Evolutionary conservation across 1,140 invertebrate genomes (phyloP).

Genomic region (Drosophila suzukii): DNA sequence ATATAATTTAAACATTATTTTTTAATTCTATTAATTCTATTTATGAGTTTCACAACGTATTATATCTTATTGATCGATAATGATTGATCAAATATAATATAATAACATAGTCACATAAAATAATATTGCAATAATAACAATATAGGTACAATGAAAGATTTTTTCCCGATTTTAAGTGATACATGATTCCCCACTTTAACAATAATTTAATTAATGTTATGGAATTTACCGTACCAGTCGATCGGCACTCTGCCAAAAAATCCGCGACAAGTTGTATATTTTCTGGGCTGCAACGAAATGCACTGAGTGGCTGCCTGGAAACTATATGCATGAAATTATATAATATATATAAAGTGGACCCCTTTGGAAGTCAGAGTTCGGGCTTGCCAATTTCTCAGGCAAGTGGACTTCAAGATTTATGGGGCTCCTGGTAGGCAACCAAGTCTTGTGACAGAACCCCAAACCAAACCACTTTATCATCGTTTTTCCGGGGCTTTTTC

Average conservation of each 20-base stretch:
- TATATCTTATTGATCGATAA: too few relatives aligned
- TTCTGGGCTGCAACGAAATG: slow-evolving; percentile 59
- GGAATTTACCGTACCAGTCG: slow-evolving; percentile 6
- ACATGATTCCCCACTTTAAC: too few relatives aligned
- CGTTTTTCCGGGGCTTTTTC: slow-evolving; percentile 1
- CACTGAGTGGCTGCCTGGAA: slow-evolving; percentile 59
- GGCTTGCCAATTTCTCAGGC: slow-evolving; percentile 65
- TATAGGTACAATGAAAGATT: too few relatives aligned
- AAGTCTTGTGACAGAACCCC: slow-evolving; percentile 38
- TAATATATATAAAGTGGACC: not conserved
- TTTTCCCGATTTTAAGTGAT: too few relatives aligned
- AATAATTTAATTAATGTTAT: too few relatives aligned
- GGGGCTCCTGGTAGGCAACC: slow-evolving; percentile 51
- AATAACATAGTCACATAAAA: too few relatives aligned
- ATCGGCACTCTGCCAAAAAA: slow-evolving; percentile 50
- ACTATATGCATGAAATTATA: not conserved
- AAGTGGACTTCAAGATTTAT: slow-evolving; percentile 50
- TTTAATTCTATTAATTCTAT: too few relatives aligned
- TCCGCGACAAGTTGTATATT: slow-evolving; percentile 43
- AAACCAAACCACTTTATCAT: slow-evolving; percentile 66
- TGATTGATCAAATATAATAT: too few relatives aligned
- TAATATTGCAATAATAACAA: too few relatives aligned
- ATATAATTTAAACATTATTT: too few relatives aligned
- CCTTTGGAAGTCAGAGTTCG: slow-evolving; percentile 1
- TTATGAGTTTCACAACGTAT: too few relatives aligned